phyloP scores from a whole-genome alignment of 2,888 invertebrate genomes.

The Perizoma flavofasciatum region DNA sequence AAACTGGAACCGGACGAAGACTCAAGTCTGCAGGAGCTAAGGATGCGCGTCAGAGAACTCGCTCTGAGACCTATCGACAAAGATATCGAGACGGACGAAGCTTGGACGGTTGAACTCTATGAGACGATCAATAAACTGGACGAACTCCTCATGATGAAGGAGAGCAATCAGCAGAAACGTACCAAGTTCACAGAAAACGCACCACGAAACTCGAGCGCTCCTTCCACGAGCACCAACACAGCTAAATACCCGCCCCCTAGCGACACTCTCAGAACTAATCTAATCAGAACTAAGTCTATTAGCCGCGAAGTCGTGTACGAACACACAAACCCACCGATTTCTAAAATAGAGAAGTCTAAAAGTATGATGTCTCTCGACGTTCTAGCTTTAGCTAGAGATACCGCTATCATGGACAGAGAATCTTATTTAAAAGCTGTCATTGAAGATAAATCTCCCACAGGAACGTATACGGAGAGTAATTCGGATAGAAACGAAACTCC shows the following conservation, averaged over 20 bases:
- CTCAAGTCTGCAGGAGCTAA: constrained; percentile 86
- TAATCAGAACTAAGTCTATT: constrained; percentile 64
- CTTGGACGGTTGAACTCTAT: constrained; percentile 90
- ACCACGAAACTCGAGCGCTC: constrained; percentile 70
- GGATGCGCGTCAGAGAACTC: constrained; percentile 88
- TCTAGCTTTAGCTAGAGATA: constrained; percentile 69
- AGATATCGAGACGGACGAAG: constrained; percentile 87
- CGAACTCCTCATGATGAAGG: constrained; percentile 87
- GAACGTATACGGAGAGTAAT: constrained; percentile 76
- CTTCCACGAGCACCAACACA: constrained; percentile 67
- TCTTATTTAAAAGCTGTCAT: constrained; percentile 78
- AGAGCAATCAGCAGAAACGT: constrained; percentile 83
- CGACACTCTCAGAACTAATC: constrained; percentile 61
- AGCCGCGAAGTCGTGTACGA: constrained; percentile 72
- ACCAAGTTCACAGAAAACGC: constrained; percentile 71
- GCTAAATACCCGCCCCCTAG: constrained; percentile 58
- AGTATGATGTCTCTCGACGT: constrained; percentile 81
- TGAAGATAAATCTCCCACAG: constrained; percentile 76
- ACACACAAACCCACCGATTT: constrained; percentile 61
- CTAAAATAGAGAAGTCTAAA: constrained; percentile 70
- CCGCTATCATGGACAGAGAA: constrained; percentile 71
- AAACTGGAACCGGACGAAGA: constrained; percentile 69
- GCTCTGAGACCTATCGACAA: constrained; percentile 90
- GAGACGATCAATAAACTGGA: constrained; percentile 91
- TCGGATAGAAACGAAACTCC: constrained; percentile 77